phyloP scores from a whole-genome alignment of 2,113 vertebrate species.

The Dermatemys mawii region DNA sequence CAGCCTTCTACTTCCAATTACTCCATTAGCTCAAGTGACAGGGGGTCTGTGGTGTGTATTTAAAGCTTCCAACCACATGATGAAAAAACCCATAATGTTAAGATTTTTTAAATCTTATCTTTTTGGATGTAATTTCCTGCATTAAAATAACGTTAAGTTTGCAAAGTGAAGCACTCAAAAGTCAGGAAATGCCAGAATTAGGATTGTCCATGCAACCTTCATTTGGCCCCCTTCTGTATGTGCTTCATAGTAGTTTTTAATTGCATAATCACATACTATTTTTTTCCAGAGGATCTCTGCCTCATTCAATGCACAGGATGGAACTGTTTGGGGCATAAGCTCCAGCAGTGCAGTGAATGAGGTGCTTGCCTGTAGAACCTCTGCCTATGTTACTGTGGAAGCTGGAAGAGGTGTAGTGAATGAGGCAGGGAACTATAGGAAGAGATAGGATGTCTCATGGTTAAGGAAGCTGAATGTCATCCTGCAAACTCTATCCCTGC shows the following conservation, averaged over 20 bases:
- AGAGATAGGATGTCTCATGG: neutral
- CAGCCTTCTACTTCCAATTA: no score
- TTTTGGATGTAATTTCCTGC: no score
- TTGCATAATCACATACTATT: neutral
- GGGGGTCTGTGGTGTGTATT: no score
- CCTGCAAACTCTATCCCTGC: neutral
- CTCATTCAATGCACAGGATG: neutral
- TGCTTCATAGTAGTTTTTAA: neutral
- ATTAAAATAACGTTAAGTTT: no score
- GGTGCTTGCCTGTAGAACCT: rapidly evolving
- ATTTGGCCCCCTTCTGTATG: neutral
- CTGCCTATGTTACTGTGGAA: neutral
- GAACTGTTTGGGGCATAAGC: neutral
- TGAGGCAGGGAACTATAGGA: neutral
- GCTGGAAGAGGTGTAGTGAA: neutral
- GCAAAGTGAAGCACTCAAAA: no score
- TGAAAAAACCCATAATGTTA: no score
- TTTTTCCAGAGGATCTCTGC: neutral
- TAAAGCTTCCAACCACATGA: no score
- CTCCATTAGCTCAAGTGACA: no score
- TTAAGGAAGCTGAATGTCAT: neutral
- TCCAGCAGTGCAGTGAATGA: neutral
- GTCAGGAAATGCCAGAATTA: no score
- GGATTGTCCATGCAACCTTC: no score
- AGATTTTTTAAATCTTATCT: no score